Conservation (phyloP, 2,888 invertebrate genomes). For the Thelaira solivaga region DNA sequence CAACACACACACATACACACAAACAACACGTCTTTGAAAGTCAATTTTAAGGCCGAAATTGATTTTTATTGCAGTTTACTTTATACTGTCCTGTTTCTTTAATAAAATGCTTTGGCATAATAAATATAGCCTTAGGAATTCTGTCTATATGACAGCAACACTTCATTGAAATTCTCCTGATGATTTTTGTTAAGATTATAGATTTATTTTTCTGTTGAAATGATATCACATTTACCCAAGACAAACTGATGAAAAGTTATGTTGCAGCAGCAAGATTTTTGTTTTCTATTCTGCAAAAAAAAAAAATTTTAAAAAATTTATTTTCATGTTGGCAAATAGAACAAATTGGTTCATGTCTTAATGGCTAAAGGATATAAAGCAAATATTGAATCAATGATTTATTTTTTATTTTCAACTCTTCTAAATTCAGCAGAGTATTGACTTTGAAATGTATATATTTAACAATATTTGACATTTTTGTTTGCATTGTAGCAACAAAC, state of each 20-base stretch:
- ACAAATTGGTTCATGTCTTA: neutral
- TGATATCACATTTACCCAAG: too few relatives aligned
- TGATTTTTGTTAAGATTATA: slow-evolving; percentile 37
- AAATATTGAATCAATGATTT: neutral
- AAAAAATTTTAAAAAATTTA: neutral
- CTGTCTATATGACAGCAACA: neutral
- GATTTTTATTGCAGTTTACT: neutral
- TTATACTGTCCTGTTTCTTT: neutral
- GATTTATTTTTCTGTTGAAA: slow-evolving; percentile 42
- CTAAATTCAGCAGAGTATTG: neutral
- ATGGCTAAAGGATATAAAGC: neutral
- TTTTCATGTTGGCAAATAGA: too few relatives aligned
- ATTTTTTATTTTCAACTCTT: neutral
- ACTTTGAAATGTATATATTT: neutral
- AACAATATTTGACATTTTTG: too few relatives aligned
- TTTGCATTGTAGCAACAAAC: too few relatives aligned
- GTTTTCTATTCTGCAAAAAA: neutral
- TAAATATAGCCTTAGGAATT: slow-evolving; percentile 14
- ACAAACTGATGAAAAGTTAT: too few relatives aligned
- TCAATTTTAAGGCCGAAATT: neutral
- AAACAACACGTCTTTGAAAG: neutral
- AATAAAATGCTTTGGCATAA: neutral
- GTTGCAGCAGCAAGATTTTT: neutral
- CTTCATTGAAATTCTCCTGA: slow-evolving; percentile 42
- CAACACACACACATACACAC: too few relatives aligned